Percentiles rank a stretch among this genome's conserved stretches.
phyloP scores from a whole-genome alignment of 2,113 vertebrate genomes.

The Carettochelys insculpta region DNA sequence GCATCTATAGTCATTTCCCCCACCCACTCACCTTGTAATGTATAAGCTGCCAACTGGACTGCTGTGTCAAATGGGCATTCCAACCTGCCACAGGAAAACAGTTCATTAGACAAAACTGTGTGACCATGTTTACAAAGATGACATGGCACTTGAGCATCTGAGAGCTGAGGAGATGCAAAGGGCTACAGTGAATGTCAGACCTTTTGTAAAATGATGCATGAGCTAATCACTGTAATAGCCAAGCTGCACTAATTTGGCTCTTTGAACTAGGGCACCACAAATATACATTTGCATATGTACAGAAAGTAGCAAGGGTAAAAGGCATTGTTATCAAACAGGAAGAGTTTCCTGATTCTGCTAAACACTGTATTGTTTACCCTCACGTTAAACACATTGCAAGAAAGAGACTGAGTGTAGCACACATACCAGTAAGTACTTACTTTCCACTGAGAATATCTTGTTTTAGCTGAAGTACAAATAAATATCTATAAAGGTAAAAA shows the following conservation, averaged over 20 bases:
- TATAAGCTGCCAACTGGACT: slow-evolving; percentile 92
- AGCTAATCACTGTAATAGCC: not conserved
- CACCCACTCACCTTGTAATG: slow-evolving; percentile 88
- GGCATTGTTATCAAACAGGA: not conserved
- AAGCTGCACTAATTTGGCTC: not conserved
- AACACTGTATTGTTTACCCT: not conserved
- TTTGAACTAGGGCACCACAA: not conserved
- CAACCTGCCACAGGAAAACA: slow-evolving; percentile 79
- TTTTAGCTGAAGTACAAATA: slow-evolving; percentile 97
- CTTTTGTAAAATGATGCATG: not conserved
- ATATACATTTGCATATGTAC: not conserved
- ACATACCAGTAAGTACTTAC: slow-evolving; percentile 78
- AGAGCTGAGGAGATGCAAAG: not conserved
- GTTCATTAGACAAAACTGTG: slow-evolving; percentile 3
- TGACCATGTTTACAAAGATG: not conserved
- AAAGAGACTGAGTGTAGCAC: not conserved
- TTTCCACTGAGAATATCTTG: slow-evolving; percentile 97
- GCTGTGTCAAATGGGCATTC: slow-evolving; percentile 94
- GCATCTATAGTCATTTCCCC: not conserved
- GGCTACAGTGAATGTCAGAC: not conserved
- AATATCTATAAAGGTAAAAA: slow-evolving; percentile 83
- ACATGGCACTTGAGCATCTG: not conserved
- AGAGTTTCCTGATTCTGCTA: not conserved
- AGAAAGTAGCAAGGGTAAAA: not conserved
- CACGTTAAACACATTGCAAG: not conserved